These are phyloP conservation scores for Netelia fuscicornis DNA, from an alignment of 2,888 invertebrate species.

Conservation along the genomic window DNA sequence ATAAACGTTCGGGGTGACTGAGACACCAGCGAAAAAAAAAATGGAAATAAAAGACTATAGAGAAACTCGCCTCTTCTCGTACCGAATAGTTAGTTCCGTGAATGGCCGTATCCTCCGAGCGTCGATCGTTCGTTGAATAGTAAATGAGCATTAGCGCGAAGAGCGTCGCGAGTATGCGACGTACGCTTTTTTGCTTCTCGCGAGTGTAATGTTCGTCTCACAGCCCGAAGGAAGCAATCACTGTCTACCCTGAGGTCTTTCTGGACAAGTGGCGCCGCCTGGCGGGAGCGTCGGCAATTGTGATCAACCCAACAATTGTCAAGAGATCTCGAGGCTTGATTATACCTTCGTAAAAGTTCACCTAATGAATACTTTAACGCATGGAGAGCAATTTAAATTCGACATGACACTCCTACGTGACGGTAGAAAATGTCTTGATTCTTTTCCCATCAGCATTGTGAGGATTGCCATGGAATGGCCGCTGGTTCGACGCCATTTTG, in stretches of 20 bases:
- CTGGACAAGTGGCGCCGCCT: conserved; percentile 28
- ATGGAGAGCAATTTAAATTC: conserved; percentile 61
- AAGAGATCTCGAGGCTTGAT: conserved; percentile 30
- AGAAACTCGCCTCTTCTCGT: conserved; percentile 66
- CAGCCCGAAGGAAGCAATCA: conserved; percentile 6
- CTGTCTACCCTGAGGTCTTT: conserved; percentile 6
- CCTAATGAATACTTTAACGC: conserved; percentile 62
- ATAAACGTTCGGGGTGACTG: conserved; percentile 43
- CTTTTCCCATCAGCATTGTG: neutral
- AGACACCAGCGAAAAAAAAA: conserved; percentile 49
- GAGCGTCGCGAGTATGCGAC: conserved; percentile 41
- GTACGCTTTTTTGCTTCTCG: conserved; percentile 12
- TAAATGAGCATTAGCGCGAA: conserved; percentile 70
- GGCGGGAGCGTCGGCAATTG: conserved; percentile 46
- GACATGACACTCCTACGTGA: conserved; percentile 47
- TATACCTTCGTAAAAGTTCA: conserved; percentile 38
- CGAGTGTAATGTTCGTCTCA: neutral
- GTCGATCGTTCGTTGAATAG: conserved; percentile 76
- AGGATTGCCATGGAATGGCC: conserved; percentile 23
- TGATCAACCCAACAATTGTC: conserved; percentile 58
- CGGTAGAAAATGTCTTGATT: conserved; percentile 17
- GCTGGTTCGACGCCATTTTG: too few relatives aligned
- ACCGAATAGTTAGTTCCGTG: conserved; percentile 75
- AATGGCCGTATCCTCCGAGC: conserved; percentile 74
- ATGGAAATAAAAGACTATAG: conserved; percentile 48